phyloP scores from a whole-genome alignment of 2,797 vertebrate genomes.

The Hemitrygon akajei region DNA sequence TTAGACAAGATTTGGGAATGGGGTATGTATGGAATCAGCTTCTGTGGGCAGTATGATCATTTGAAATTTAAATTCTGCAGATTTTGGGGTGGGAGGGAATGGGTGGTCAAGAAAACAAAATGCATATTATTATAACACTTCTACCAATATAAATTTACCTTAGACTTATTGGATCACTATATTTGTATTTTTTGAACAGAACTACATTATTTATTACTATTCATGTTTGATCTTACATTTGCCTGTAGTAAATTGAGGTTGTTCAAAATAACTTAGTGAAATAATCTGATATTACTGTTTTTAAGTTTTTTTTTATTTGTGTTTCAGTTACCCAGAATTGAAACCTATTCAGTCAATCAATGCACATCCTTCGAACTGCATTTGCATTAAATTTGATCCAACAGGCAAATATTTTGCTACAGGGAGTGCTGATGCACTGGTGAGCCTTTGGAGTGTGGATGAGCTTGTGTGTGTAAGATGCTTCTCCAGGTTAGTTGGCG shows the following conservation, averaged over 20 bases:
- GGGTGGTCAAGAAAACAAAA: neutral
- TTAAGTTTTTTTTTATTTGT: neutral
- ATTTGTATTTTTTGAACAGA: neutral
- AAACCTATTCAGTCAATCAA: constrained; percentile 98
- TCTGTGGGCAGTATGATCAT: neutral
- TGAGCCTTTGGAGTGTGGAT: constrained; percentile 92
- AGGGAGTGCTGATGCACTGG: constrained; percentile 87
- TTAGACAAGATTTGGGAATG: neutral
- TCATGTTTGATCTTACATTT: neutral
- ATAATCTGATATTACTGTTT: neutral
- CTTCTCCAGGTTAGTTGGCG: constrained; percentile 77
- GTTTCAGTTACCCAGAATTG: constrained; percentile 83
- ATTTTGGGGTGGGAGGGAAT: neutral
- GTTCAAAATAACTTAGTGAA: neutral
- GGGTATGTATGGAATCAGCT: neutral
- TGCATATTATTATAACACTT: neutral
- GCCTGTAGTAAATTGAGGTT: neutral
- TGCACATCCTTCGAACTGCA: constrained; percentile 96
- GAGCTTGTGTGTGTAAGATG: constrained; percentile 93
- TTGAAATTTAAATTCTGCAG: neutral
- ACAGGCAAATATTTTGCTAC: constrained; percentile 94
- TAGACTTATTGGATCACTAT: neutral
- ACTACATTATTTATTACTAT: neutral
- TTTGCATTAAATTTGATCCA: constrained; percentile 97
- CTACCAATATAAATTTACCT: neutral